Evolutionary conservation across 2,113 vertebrate genomes (phyloP), one percentile per base, ranked within the genome.

Genomic region (Melanotaenia duboulayi): DNA sequence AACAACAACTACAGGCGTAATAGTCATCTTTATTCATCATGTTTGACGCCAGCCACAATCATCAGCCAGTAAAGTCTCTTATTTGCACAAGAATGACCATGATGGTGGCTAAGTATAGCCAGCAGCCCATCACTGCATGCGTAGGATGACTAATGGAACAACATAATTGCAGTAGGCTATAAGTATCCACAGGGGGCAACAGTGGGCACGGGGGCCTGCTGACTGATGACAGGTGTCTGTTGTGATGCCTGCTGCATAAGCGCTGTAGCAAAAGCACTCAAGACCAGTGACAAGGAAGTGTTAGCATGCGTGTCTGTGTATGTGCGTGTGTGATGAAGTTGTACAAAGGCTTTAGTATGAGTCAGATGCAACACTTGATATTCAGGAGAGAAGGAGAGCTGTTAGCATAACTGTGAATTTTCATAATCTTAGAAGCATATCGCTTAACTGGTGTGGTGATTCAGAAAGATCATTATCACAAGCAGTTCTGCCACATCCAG

Each of bases 361-460:
- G 83, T 91, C 90, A 92, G 71, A 83, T 22, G 22, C 76, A 84
- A 87, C 85, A 82, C 80, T 88, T 71, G 71, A 55, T 55, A 78
- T 69, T 78, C 49, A 76, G 76, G 76, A 85, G 87, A 83, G 71
- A 62, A 77, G 50, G 59, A n/a, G 40, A 75, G 40, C 84, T 87
- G 89, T 89, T 83, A 89, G 60, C 87, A 87, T 87, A 90, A 89
- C 89, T 87, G 90, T 91, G 86, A 92, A 87, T 86, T 79, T 78
- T 85, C 66, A 74, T 86, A 76, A 86, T 79, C 82, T 83, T 86
- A 88, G 84, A 88, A 82, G 64, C 81, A 65, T 71, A 75, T 80
- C 76, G 44, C 70, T 62, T 48, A 50, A 78, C 62, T 81, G 68
- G 24, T 70, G 72, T 51, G 8, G 71, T 80, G 87, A 88, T 77